Base-by-base conservation (phyloP, 2,888 invertebrate species). In the Saturnia pavonia region DNA sequence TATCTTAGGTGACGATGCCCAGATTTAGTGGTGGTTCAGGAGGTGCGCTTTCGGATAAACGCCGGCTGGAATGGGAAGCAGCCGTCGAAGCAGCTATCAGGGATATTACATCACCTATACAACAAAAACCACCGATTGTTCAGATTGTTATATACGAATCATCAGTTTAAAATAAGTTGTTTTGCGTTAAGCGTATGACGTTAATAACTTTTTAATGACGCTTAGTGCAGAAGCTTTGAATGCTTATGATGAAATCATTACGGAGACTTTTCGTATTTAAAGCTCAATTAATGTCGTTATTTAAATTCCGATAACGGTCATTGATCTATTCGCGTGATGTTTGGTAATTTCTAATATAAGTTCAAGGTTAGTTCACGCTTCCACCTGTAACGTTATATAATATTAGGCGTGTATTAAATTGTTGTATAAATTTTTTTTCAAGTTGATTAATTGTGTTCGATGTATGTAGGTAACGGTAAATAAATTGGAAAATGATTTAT, bases 141-240 rank as follows among this genome's bases (percentile, higher is more conserved):
- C 97, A 97, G 92, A 97, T 97, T 76, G 96, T 97, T 78, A 96
- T 97, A 84, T 98, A 98, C 88, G 97, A 98, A 88, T 97, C 97
- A 71, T 97, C 97, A n/a, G 97, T 98, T 68, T 97, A 91, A 68
- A 11, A 54, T 16, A 65, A 65, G 9, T n/a, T n/a, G n/a, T 6
- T 27, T 9, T 27, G 22, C 25, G 25, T 25, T 27, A 40, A 19
- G 40, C n/a, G 34, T 65, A 65, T 40, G 19, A 40, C 40, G 65
- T 65, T 65, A 19, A 65, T 11, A 40, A 65, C 16, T 54, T 70
- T 70, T 51, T 51, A 70, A 70, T 70, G 72, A 27, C 68, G 70
- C 54, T 66, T 66, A 42, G 12, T 54, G 42, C 70, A 70, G 40
- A 51, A 69, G 70, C 70, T 70, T 72, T 69, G 66, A 69, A 66